phyloP scores from a whole-genome alignment of 2,888 invertebrate genomes.

The Trypoxylon attenuatum region DNA sequence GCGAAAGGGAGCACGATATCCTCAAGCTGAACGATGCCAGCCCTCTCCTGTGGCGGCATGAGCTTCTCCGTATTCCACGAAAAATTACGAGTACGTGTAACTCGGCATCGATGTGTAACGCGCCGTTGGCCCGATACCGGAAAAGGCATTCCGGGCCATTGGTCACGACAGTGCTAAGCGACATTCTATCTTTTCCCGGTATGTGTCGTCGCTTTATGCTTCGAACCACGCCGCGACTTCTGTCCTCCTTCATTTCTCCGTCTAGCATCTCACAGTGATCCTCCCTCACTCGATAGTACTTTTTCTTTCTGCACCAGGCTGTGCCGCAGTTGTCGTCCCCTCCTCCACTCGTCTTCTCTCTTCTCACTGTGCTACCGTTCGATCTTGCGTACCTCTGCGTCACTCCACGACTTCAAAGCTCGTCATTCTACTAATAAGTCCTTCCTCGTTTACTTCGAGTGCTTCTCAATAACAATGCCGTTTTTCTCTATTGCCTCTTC shows the following conservation, averaged over 20 bases:
- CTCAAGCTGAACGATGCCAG: background rate
- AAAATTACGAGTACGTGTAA: slow-evolving; percentile 56
- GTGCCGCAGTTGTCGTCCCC: too few relatives aligned
- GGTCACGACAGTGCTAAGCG: slow-evolving; percentile 63
- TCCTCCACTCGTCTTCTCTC: slow-evolving; percentile 12
- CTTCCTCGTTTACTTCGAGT: slow-evolving; percentile 54
- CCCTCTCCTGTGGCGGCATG: slow-evolving; percentile 2
- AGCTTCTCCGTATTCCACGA: slow-evolving; percentile 13
- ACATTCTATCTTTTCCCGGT: slow-evolving; percentile 61
- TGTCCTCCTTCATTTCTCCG: slow-evolving; percentile 19
- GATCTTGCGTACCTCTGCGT: slow-evolving; percentile 8
- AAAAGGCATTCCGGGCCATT: slow-evolving; percentile 66
- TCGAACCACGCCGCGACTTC: slow-evolving; percentile 33
- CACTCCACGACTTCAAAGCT: slow-evolving; percentile 55
- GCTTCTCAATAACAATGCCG: slow-evolving; percentile 40
- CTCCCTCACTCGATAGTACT: background rate
- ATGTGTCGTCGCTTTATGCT: slow-evolving; percentile 55
- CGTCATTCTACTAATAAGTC: slow-evolving; percentile 54
- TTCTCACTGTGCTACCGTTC: slow-evolving; percentile 2
- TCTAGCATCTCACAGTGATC: too few relatives aligned
- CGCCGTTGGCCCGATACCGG: slow-evolving; percentile 60
- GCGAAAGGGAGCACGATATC: slow-evolving; percentile 18
- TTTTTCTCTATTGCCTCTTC: slow-evolving; percentile 22
- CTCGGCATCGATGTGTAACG: slow-evolving; percentile 50
- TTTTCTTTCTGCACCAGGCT: slow-evolving; percentile 3